Percentiles rank a stretch among this genome's conserved stretches.
These are phyloP conservation scores for Alsophila aescularia DNA, from an alignment of 2,888 invertebrate species.

Conservation along the genomic window DNA sequence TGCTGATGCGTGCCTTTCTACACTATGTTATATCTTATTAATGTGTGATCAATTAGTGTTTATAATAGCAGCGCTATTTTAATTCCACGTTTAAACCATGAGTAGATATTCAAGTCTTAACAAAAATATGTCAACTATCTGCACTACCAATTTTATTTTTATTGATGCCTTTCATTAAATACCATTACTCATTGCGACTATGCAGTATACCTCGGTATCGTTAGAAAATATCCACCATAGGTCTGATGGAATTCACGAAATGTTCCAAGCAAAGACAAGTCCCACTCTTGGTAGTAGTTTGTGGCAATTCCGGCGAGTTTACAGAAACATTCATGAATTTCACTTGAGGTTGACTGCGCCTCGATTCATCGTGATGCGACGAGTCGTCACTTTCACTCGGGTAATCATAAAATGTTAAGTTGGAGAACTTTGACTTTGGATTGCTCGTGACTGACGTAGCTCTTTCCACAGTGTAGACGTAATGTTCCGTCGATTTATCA, in stretches of 20 bases:
- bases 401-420: constrained; percentile 34
- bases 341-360: constrained; percentile 41
- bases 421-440: constrained; percentile 33
- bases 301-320: constrained; percentile 14
- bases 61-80: no score
- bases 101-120: no score
- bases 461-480: constrained; percentile 40
- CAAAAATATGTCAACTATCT: no score
- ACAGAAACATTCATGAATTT: constrained; percentile 39
- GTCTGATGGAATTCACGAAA: constrained; percentile 64
- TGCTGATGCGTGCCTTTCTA: no score
- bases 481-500: constrained; percentile 53
- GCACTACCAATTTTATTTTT: no score
- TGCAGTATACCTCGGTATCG: no score
- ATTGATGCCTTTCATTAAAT: no score
- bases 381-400: constrained; percentile 32
- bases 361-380: constrained; percentile 18
- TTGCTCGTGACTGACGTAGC: constrained; percentile 47
- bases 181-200: no score
- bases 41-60: no score
- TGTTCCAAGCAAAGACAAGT: constrained; percentile 56
- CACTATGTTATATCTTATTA: no score
- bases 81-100: no score
- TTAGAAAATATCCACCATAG: constrained; percentile 27
- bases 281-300: background rate